Evolutionary conservation across 2,113 vertebrate genomes (phyloP), one percentile per base, ranked within the genome.

Genomic region (Paraplagusia blochii): DNA sequence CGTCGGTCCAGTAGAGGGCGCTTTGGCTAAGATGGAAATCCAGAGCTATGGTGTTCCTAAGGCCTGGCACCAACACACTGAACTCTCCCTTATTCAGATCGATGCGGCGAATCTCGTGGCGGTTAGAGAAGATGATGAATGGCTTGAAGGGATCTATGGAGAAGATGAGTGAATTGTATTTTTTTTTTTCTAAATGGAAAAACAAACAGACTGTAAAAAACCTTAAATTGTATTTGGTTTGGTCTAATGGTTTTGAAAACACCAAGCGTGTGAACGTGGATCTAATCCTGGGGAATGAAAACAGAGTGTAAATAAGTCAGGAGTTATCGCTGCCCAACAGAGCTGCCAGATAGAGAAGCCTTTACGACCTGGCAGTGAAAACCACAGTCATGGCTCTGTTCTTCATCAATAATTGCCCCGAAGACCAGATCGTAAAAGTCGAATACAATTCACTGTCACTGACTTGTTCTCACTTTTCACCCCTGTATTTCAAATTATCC

Each of bases 101-200:
- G 0, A 98, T 98, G 62, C 96, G 94, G 0, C 96, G 91, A 77
- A 98, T 98, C 87, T 98, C 96, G 0, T 98, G 96, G 35, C 96
- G 96, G 78, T 98, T 98, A 43, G 96, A 98, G 90, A 98, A 98
- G 71, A 98, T 98, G 77, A 98, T 98, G 79, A 98, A 98, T 0
- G 96, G 96, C 63, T 95, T 95, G 86, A 98, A 98, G 3, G 93
- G 94, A 83, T 98, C 96, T 98, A 77, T 64, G 38, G n/a, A 69
- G 4, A 51, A 14, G 18, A 43, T 34, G 53, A 17, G 3, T 3
- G 12, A 2, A 29, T 29, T n/a, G n/a, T n/a, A n/a, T n/a, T n/a
- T 29, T 29, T 29, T 29, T 29, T 29, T 29, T 29, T 29, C 22
- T 29, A 29, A 29, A 2, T 29, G 6, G 22, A 29, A 29, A 29